These are phyloP conservation scores for Microctonus hyperodae DNA, from an alignment of 2,888 invertebrate genomes.

Conservation along the genomic window DNA sequence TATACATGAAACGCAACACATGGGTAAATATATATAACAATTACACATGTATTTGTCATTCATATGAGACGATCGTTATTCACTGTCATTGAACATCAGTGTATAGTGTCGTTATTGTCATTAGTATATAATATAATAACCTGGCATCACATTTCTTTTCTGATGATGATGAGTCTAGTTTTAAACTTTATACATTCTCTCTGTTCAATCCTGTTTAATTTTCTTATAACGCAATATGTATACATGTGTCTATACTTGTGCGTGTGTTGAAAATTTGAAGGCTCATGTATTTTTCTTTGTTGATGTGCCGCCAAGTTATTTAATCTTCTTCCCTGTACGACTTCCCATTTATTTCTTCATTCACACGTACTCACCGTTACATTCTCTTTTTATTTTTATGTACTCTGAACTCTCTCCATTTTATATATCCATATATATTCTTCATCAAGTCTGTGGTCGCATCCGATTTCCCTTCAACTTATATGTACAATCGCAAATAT, in stretches of 20 bases:
- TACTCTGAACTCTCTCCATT: slow-evolving; percentile 6
- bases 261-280: slow-evolving; percentile 34
- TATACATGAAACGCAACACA: not conserved
- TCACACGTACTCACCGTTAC: slow-evolving; percentile 13
- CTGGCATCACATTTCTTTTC: slow-evolving; percentile 4
- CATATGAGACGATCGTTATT: slow-evolving; percentile 19
- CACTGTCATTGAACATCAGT: slow-evolving; percentile 27
- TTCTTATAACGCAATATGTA: slow-evolving; percentile 12
- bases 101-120: slow-evolving; percentile 28
- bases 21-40: not conserved
- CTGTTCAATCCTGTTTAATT: slow-evolving; percentile 31
- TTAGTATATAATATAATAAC: slow-evolving; percentile 23
- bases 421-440: slow-evolving; percentile 35
- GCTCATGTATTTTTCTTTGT: slow-evolving; percentile 40
- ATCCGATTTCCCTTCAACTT: no score
- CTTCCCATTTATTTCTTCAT: slow-evolving; percentile 31
- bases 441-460: not conserved
- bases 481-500: no score
- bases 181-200: slow-evolving; percentile 8
- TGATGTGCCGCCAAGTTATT: slow-evolving; percentile 30
- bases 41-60: not conserved
- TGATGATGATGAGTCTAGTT: not conserved
- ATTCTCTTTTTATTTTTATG: slow-evolving; percentile 20
- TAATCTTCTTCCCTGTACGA: slow-evolving; percentile 33
- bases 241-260: slow-evolving; percentile 33